Base-by-base conservation (phyloP, 2,113 vertebrate species). In the Ciconia stormi region DNA sequence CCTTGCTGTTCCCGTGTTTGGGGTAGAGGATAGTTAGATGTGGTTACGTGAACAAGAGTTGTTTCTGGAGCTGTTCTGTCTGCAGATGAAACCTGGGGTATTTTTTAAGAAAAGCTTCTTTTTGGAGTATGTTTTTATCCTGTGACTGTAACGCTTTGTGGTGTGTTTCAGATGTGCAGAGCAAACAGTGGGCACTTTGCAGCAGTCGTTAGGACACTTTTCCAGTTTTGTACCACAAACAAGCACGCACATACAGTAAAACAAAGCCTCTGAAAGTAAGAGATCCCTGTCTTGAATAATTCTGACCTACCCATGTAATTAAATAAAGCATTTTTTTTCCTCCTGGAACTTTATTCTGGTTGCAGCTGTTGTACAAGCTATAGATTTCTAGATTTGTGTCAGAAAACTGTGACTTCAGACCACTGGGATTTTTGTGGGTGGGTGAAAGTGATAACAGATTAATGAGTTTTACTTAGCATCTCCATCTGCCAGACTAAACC, bases 381-480 rank as follows among this genome's bases (percentile, higher is more conserved):
- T 93, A 72, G 82, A 78, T 95, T 93, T 87, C 88, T 90, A 87
- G 76, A 81, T 81, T 59, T 89, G 80, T 95, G 92, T 93, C 92
- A 92, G 79, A 81, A 97, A 96, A 71, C 72, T 85, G 69, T 97
- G 90, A 97, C 94, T 96, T 95, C 94, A 95, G 92, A 92, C 97
- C 92, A 59, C 92, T 87, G 97, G 97, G 96, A 96, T 93, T 95
- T 92, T 2, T 69, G 90, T 96, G 96, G 96, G 91, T 95, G 97
- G 89, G 93, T 95, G 83, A 95, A 95, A 96, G 94, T 82, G 94
- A 82, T 95, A 97, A 96, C 87, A 95, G 94, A 96, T 96, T 97
- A 95, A 96, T 92, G 94, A 79, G 73, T 53, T 80, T 95, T 92
- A 59, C 87, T 95, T 70, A 79, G 94, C 73, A 94, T 97, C 89